Evolutionary conservation across 2,797 vertebrate genomes (phyloP).

Genomic region (Spinus pinus): DNA sequence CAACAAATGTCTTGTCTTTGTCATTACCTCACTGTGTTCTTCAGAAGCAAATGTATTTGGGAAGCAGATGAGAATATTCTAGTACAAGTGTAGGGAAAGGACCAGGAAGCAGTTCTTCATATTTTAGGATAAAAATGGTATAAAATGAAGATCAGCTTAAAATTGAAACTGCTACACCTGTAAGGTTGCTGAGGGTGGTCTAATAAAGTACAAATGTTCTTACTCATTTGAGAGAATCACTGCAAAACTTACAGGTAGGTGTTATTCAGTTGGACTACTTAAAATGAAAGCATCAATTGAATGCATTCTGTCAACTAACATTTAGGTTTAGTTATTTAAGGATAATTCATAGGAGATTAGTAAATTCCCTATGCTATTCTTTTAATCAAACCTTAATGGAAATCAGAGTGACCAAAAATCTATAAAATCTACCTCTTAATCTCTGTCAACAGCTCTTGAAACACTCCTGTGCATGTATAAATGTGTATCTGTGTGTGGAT

Average conservation of each 20-base stretch:
- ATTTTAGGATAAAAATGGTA: background rate
- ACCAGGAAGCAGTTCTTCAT: background rate
- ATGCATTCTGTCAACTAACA: background rate
- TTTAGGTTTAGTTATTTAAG: background rate
- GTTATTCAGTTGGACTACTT: background rate
- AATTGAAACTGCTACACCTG: background rate
- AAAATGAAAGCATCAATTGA: background rate
- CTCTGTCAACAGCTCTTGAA: background rate
- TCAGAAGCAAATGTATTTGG: background rate
- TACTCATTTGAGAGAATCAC: background rate
- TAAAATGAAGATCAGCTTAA: background rate
- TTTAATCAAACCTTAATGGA: background rate
- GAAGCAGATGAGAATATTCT: background rate
- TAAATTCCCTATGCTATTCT: background rate
- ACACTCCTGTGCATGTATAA: background rate
- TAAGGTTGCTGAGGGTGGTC: background rate
- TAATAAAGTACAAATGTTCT: background rate
- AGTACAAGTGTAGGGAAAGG: background rate
- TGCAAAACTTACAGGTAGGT: background rate
- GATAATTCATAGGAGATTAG: background rate
- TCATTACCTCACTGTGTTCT: background rate
- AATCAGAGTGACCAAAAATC: background rate
- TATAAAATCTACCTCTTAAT: background rate
- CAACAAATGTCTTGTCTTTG: background rate
- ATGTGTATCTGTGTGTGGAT: background rate